Evolutionary conservation across 2,113 vertebrate genomes (phyloP).

Genomic region (Dasyornis broadbenti): DNA sequence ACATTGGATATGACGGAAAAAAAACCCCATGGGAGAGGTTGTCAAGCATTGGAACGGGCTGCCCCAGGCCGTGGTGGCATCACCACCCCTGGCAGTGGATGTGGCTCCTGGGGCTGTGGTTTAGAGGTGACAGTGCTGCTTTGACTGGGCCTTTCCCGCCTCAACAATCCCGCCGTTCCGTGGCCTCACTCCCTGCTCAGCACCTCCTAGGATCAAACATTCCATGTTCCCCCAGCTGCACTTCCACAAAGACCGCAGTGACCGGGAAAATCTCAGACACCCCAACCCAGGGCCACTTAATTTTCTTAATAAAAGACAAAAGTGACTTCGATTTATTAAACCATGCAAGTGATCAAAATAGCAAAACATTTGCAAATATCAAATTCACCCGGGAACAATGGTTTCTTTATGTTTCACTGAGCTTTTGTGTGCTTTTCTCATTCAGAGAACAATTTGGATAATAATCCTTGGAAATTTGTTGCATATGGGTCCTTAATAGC

Average conservation of each 20-base stretch:
- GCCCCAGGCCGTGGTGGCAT: background rate
- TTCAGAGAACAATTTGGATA: slow-evolving; percentile 61
- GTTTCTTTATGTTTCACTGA: slow-evolving; percentile 47
- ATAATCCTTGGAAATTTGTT: slow-evolving; percentile 64
- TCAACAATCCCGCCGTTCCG: background rate
- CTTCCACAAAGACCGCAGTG: background rate
- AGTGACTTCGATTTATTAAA: background rate
- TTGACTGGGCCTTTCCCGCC: background rate
- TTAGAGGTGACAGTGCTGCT: background rate
- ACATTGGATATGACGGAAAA: background rate
- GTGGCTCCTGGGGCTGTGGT: fast-evolving
- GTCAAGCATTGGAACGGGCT: background rate
- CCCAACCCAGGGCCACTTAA: background rate
- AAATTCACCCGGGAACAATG: slow-evolving; percentile 50
- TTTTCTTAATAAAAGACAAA: background rate
- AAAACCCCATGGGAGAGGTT: background rate
- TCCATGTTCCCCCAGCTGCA: fast-evolving
- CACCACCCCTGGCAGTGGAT: background rate
- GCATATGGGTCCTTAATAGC: slow-evolving; percentile 62
- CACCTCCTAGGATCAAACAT: background rate
- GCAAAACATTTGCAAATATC: slow-evolving; percentile 70
- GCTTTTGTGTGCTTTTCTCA: slow-evolving; percentile 56
- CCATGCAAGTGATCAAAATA: slow-evolving; percentile 38
- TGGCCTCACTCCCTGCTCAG: background rate
- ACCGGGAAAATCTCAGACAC: background rate